Percentiles rank a stretch among this genome's conserved stretches.
phyloP scores from a whole-genome alignment of 2,113 vertebrate species.

The Carassius gibelio region DNA sequence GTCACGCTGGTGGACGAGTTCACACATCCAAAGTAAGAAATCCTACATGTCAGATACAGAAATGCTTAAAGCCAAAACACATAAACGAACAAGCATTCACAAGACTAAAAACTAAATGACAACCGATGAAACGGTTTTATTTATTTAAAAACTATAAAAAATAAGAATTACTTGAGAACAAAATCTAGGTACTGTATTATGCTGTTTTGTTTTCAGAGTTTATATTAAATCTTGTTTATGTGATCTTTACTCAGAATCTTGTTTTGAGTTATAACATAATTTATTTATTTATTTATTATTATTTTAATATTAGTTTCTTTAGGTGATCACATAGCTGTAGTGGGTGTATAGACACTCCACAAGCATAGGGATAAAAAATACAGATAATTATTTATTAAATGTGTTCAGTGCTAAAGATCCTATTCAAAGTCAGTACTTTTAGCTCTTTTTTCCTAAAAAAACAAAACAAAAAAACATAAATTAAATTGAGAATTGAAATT shows the following conservation, averaged over 20 bases:
- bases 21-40: constrained; percentile 89
- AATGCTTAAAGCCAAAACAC: not conserved
- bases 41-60: not conserved
- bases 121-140: no score
- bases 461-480: not conserved
- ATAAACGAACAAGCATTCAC: not conserved
- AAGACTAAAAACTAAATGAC: not conserved
- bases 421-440: no score
- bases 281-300: no score
- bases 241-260: not conserved
- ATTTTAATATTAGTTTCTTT: no score
- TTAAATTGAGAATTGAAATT: not conserved
- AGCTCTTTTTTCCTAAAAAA: not conserved
- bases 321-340: no score
- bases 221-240: not conserved
- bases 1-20: constrained; percentile 87
- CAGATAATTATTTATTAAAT: no score
- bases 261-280: not conserved
- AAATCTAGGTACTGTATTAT: not conserved
- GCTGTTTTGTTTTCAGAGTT: not conserved
- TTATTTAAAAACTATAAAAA: not conserved
- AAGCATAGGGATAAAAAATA: no score
- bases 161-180: not conserved
- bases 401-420: no score
- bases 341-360: no score